These are phyloP conservation scores for Ploceus nigricollis DNA, from an alignment of 2,113 vertebrate species.

Conservation along the genomic window DNA sequence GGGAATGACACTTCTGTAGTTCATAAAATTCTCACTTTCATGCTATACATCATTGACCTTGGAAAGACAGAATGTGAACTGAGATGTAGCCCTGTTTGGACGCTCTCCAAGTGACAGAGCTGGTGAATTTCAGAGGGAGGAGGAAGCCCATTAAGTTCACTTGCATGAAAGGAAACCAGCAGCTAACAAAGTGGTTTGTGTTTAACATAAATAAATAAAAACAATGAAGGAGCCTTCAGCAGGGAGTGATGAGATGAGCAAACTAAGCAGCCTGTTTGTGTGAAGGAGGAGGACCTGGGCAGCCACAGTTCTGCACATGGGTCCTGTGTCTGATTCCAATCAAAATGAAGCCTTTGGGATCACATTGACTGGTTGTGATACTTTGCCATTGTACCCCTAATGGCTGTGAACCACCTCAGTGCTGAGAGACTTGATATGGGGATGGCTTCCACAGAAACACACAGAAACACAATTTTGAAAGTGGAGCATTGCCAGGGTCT, in stretches of 20 bases:
- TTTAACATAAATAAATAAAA: conserved; percentile 25
- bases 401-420: neutral
- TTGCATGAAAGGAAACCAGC: neutral
- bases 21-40: conserved; percentile 42
- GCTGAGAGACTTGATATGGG: neutral
- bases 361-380: neutral
- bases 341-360: neutral
- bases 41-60: neutral
- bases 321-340: neutral
- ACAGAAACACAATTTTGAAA: no score
- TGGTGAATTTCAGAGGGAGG: neutral
- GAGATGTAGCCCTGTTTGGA: neutral
- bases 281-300: neutral
- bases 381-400: neutral
- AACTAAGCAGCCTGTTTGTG: neutral
- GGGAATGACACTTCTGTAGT: conserved; percentile 10
- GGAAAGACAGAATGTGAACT: neutral
- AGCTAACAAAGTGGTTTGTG: conserved; percentile 10
- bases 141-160: neutral
- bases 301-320: neutral
- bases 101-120: neutral
- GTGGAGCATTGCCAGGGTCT: neutral
- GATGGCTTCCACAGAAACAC: neutral
- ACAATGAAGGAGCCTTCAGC: neutral
- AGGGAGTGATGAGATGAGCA: neutral